Evolutionary conservation across 2,113 vertebrate species (phyloP).

Genomic region (Oryzias curvinotus): DNA sequence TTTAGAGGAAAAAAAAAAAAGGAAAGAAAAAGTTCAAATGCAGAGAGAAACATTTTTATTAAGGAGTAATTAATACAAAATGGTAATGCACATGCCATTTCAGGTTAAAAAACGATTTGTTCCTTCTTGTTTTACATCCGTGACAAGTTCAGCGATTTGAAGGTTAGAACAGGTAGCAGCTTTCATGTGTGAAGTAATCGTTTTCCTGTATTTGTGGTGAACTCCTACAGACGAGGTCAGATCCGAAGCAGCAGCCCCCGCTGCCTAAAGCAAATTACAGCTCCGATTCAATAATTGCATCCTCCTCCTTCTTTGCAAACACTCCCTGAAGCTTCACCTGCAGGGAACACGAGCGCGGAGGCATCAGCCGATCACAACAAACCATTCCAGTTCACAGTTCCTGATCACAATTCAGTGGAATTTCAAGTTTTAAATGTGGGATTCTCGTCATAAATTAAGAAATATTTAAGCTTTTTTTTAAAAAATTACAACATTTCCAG

Average conservation of each 20-base stretch:
- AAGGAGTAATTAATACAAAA: not conserved
- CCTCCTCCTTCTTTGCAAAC: not conserved
- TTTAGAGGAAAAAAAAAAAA: not conserved
- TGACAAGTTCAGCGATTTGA: not conserved
- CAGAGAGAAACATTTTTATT: constrained; percentile 15
- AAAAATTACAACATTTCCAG: constrained; percentile 12
- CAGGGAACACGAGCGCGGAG: not conserved
- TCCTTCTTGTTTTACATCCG: constrained; percentile 22
- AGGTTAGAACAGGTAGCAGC: not conserved
- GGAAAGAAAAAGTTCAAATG: not conserved
- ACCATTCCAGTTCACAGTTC: no score
- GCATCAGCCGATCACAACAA: no score
- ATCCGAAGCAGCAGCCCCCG: not conserved
- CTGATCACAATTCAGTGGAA: no score
- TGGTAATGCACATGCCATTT: not conserved
- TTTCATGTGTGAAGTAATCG: not conserved
- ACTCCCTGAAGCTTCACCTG: not conserved
- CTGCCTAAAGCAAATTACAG: not conserved
- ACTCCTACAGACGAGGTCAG: not conserved
- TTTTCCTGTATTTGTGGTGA: not conserved
- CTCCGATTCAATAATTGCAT: constrained; percentile 13
- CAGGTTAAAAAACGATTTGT: constrained; percentile 13
- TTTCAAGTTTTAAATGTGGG: no score
- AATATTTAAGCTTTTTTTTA: not conserved
- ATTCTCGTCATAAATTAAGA: constrained; percentile 9